These are phyloP conservation scores for Scrobipalpa costella DNA, from an alignment of 2,888 invertebrate species.

Conservation along the genomic window DNA sequence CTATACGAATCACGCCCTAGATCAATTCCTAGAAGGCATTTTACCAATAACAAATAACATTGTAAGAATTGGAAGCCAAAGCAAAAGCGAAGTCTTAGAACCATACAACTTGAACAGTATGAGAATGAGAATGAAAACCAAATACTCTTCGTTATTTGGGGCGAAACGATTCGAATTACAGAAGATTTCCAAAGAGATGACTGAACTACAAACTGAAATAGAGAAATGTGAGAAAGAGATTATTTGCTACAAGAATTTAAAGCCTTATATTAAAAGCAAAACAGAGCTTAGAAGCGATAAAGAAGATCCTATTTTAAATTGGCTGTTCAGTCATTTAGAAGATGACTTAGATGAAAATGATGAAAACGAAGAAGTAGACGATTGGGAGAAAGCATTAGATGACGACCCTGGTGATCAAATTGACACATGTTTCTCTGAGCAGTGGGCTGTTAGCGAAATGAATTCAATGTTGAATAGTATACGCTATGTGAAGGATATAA, in stretches of 20 bases:
- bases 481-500: constrained; percentile 58
- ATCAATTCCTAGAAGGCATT: constrained; percentile 90
- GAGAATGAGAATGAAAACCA: constrained; percentile 60
- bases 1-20: constrained; percentile 93
- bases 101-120: constrained; percentile 74
- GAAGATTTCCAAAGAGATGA: constrained; percentile 60
- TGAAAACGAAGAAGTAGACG: constrained; percentile 41
- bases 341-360: constrained; percentile 33
- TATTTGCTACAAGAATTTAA: constrained; percentile 55
- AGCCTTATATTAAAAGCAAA: constrained; percentile 50
- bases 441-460: constrained; percentile 60
- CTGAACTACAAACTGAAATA: constrained; percentile 61
- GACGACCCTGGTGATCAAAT: constrained; percentile 45
- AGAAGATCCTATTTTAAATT: constrained; percentile 60
- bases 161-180: constrained; percentile 60
- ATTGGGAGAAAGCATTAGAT: constrained; percentile 52
- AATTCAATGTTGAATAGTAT: constrained; percentile 62
- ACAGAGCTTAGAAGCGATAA: constrained; percentile 50
- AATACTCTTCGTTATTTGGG: constrained; percentile 60
- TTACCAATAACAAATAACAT: constrained; percentile 80
- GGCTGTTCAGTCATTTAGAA: constrained; percentile 61
- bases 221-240: constrained; percentile 68
- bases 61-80: constrained; percentile 86
- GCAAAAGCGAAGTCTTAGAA: constrained; percentile 80
- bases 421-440: constrained; percentile 66